Evolutionary conservation across 2,113 vertebrate genomes (phyloP), one percentile per base, ranked within the genome.

Genomic region (Prunella himalayana): DNA sequence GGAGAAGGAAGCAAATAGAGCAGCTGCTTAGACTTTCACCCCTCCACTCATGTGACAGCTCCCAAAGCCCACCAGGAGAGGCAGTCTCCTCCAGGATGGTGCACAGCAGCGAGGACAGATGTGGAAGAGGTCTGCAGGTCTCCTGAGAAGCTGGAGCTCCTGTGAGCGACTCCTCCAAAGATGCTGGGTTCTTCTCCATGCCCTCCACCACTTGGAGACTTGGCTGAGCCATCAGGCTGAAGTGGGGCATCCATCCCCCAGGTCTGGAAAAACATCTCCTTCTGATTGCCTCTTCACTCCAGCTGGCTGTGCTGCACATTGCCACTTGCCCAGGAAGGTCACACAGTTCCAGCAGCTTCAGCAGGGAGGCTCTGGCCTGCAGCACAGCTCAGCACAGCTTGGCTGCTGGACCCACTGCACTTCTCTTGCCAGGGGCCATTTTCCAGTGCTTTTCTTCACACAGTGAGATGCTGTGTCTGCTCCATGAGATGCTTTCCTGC

Each of bases 1-100:
- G 97, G 71, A 95, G 84, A 82, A 96, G 92, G 96, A 88, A 72
- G 45, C 47, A 93, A 73, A 94, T 5, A 25, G 44, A 88, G 68
- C 16, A 93, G 45, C 35, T 35, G 41, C 42, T 94, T 80, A 95
- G 77, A 66, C 20, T 53, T 80, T 73, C 44, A 75, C 17, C 11
- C 44, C 65, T 90, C 49, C 28, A 39, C 37, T 25, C 39, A 24
- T 1, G 0, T 31, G 72, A 70, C 63, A 89, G 75, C 53, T 95
- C 86, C 57, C 12, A 45, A 65, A 61, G 51, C 44, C 85, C 60
- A 73, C 31, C 14, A 41, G 78, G 37, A 78, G 47, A 83, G 23
- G 39, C 66, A 94, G 49, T 31, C 13, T 89, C 69, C 35, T 82
- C 42, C 13, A 5, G 64, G 42, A 44, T 5, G 35, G 45, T 23